Base-by-base conservation (phyloP, 2,888 invertebrate genomes). In the Spisula subtruncata region DNA sequence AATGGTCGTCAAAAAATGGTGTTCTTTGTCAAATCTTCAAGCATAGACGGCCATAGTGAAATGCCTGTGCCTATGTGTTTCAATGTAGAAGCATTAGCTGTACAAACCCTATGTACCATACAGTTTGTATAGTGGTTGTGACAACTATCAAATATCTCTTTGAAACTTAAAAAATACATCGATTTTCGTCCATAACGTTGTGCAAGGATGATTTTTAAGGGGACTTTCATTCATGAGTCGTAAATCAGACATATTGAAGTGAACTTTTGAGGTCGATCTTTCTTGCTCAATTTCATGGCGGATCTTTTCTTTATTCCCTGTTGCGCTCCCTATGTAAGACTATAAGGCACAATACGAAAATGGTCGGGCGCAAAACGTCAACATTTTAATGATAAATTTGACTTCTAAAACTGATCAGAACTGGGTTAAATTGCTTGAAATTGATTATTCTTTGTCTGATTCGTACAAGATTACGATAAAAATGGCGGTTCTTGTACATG, bases 181-280 rank as follows among this genome's bases (percentile, higher is more conserved):
- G 88, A 90, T 86, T 85, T 90, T 88, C 56, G 75, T 51, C 86
- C 84, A 86, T 84, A 87, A 89, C 48, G 86, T 86, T 32, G 79
- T 32, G 29, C 79, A 86, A 79, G 84, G 93, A 92, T 95, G 91
- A 95, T 93, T 94, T 95, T 96, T 92, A 96, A 92, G 82, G 91
- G 95, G 92, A 95, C 93, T 96, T 96, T 96, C 94, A 96, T 96
- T 96, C 96, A 96, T 96, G 93, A 93, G 90, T 92, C 91, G 91
- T 90, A 90, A 92, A 94, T 93, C 94, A 93, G 94, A 93, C 93
- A 91, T 94, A 92, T 93, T 89, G 93, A 94, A 95, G 94, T 94
- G 95, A 80, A 93, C 93, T 93, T 95, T 96, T 95, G 94, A 95
- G 96, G 95, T 95, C 94, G 93, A 94, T 94, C 93, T 93, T 94